Percentiles rank a stretch among this genome's conserved stretches.
Evolutionary conservation across 2,888 invertebrate species (phyloP).

Genomic region (Protophormia terraenovae): DNA sequence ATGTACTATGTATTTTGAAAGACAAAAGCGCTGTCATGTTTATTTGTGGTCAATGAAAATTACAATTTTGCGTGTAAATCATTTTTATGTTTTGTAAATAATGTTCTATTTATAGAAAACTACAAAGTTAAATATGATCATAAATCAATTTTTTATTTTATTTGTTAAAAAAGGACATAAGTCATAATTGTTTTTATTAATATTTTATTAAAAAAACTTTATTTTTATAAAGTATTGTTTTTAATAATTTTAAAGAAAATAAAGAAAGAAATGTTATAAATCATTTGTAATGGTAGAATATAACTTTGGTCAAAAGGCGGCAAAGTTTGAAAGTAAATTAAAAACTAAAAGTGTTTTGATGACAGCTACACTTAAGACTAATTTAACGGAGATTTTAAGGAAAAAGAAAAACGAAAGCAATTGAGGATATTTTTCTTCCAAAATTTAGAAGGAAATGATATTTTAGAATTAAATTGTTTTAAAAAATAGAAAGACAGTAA

Average conservation of each 20-base stretch:
- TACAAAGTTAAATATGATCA: neutral
- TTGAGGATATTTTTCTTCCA: no score
- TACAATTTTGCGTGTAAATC: slow-evolving; percentile 61
- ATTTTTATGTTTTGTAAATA: slow-evolving; percentile 35
- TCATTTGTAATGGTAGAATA: slow-evolving; percentile 1
- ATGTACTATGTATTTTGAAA: no score
- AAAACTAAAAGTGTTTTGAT: neutral
- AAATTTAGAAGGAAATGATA: no score
- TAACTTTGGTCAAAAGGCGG: slow-evolving; percentile 23
- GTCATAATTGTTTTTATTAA: slow-evolving; percentile 39
- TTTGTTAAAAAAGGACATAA: slow-evolving; percentile 15
- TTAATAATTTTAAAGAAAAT: neutral
- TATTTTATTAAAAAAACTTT: slow-evolving; percentile 9
- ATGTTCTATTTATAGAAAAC: slow-evolving; percentile 21
- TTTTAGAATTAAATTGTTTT: no score
- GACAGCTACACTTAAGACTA: slow-evolving; percentile 24
- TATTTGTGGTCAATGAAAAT: slow-evolving; percentile 52
- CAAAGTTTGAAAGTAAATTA: slow-evolving; percentile 12
- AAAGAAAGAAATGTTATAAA: slow-evolving; percentile 2
- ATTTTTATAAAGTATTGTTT: slow-evolving; percentile 19
- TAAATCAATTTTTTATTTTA: slow-evolving; percentile 40
- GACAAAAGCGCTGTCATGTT: neutral
- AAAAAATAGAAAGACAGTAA: no score
- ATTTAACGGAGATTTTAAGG: slow-evolving; percentile 4
- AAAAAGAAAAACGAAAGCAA: no score